These are phyloP conservation scores for Halcyon chelicuti DNA, from an alignment of 2,797 vertebrate species.

Conservation along the genomic window DNA sequence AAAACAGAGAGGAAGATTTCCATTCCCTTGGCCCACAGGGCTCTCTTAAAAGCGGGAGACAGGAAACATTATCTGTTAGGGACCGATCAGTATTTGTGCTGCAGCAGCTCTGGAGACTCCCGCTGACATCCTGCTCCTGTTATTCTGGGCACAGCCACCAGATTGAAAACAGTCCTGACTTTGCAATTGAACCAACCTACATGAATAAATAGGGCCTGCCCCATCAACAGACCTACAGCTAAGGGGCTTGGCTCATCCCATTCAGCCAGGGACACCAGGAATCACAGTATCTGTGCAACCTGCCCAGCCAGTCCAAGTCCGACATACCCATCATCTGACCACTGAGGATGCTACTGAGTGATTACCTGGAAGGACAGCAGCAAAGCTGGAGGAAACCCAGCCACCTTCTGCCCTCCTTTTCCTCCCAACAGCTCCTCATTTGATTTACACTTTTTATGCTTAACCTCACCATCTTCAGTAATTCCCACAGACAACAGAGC, in stretches of 20 bases:
- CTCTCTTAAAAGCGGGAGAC: constrained; percentile 21
- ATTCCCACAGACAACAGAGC: background rate
- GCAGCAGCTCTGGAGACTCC: constrained; percentile 33
- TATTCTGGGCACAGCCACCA: constrained; percentile 59
- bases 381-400: background rate
- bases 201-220: background rate
- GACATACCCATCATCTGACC: fast-evolving
- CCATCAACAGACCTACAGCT: background rate
- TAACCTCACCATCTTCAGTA: background rate
- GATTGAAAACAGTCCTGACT: constrained; percentile 33
- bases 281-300: background rate
- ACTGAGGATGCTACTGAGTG: background rate
- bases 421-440: background rate
- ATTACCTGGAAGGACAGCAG: background rate
- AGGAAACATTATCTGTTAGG: constrained; percentile 56
- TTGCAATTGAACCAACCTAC: background rate
- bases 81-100: constrained; percentile 31
- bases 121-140: constrained; percentile 68
- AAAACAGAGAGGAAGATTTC: constrained; percentile 10
- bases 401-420: background rate
- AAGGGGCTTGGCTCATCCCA: background rate
- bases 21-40: background rate
- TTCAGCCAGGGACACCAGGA: background rate
- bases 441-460: background rate
- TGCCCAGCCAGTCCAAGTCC: background rate